Conservation (phyloP, 2,113 vertebrate genomes). For the Podocnemis expansa region DNA sequence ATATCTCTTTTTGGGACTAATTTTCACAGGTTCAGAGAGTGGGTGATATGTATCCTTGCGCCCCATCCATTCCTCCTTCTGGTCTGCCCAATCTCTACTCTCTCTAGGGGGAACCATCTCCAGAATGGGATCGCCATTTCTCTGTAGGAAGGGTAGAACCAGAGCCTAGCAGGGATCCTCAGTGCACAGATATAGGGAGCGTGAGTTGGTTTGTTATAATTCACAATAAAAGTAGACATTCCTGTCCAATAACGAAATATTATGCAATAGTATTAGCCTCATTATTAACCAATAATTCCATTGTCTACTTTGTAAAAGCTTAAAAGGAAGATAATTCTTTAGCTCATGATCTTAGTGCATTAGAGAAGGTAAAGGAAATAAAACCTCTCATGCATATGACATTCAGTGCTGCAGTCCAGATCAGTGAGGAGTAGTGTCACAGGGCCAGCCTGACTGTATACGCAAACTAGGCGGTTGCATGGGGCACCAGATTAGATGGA, state of each 20-base stretch:
- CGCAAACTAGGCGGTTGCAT: too few species aligned
- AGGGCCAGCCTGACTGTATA: too few species aligned
- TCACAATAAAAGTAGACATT: not conserved
- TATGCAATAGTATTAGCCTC: not conserved
- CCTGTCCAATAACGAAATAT: not conserved
- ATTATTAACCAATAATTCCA: too few species aligned
- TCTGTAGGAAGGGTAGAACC: not conserved
- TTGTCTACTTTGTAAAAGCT: too few species aligned
- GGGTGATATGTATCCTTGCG: not conserved
- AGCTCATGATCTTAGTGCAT: not conserved
- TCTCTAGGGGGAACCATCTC: too few species aligned
- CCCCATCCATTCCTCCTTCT: not conserved
- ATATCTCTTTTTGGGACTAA: not conserved
- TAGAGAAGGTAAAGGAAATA: not conserved
- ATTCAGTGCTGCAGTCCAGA: too few species aligned
- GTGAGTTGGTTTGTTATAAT: not conserved
- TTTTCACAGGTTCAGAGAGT: not conserved
- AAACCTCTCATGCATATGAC: not conserved
- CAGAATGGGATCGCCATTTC: not conserved
- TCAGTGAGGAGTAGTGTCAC: too few species aligned
- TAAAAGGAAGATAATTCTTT: not conserved
- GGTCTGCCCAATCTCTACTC: too few species aligned
- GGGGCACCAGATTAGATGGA: too few species aligned
- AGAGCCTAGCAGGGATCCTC: rapidly evolving
- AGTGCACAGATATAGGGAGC: not conserved